Conservation (phyloP, 2,113 vertebrate species). For the Fulica atra region DNA sequence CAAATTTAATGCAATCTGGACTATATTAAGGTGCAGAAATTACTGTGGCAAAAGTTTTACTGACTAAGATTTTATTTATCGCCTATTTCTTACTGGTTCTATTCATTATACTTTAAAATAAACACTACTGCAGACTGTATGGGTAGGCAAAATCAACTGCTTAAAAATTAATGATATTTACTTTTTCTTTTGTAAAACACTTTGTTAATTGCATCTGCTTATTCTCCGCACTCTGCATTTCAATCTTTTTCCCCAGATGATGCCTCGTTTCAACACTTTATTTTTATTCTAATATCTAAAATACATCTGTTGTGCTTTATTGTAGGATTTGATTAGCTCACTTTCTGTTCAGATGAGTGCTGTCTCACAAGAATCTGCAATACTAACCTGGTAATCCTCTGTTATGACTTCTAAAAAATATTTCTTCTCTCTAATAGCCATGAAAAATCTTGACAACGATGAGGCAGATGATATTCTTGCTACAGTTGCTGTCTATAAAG, state of each 20-base stretch:
- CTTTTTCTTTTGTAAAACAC: neutral
- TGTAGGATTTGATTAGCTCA: neutral
- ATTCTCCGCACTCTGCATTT: neutral
- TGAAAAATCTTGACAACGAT: neutral
- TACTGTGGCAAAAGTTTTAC: neutral
- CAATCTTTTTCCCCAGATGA: neutral
- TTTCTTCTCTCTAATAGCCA: neutral
- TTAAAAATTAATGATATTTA: neutral
- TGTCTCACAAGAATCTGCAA: neutral
- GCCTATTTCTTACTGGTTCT: neutral
- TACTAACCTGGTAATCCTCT: neutral
- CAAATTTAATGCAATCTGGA: neutral
- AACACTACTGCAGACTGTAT: neutral
- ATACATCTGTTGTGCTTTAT: neutral
- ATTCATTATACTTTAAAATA: neutral
- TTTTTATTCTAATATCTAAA: neutral
- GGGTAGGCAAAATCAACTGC: neutral
- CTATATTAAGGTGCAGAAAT: conserved; percentile 1
- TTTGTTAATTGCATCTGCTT: neutral
- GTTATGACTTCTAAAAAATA: neutral
- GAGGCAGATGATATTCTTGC: neutral
- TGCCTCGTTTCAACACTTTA: neutral
- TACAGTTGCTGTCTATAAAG: neutral
- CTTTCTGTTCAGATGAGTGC: neutral
- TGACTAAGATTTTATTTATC: neutral